Evolutionary conservation across 92 coral and sea anemone genomes (phyloP).

Genomic region (Micromussa lordhowensis): DNA sequence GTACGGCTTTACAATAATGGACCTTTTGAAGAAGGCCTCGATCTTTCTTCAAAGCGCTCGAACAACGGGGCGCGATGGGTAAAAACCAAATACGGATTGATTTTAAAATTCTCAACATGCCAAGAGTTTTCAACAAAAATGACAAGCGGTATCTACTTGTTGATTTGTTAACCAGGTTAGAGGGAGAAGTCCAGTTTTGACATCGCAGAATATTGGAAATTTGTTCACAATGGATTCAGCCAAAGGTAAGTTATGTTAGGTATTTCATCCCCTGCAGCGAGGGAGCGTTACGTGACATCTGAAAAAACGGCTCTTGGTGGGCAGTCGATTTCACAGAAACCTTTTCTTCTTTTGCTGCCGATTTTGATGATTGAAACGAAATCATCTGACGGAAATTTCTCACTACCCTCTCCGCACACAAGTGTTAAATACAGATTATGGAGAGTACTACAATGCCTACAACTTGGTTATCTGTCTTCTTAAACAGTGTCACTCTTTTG

Average conservation of each 20-base stretch:
- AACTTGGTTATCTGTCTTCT: constrained; percentile 1
- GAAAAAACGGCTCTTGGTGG: too few relatives aligned
- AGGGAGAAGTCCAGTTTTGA: constrained; percentile 10
- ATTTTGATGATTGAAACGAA: too few relatives aligned
- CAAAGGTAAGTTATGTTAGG: constrained; percentile 4
- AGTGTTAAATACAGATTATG: constrained; percentile 19
- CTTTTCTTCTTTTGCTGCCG: too few relatives aligned
- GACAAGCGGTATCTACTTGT: constrained; percentile 7
- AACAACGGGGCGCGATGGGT: constrained; percentile 14
- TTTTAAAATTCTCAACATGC: constrained; percentile 7
- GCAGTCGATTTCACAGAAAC: too few relatives aligned
- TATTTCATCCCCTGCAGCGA: neutral
- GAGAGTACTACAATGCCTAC: constrained; percentile 3
- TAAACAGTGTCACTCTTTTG: constrained; percentile 10
- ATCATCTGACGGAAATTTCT: too few relatives aligned
- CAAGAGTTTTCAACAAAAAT: constrained; percentile 4
- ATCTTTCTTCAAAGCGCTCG: constrained; percentile 16
- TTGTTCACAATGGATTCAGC: constrained; percentile 23
- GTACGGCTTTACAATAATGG: too few relatives aligned
- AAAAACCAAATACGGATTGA: neutral
- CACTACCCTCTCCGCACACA: too few relatives aligned
- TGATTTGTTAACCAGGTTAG: constrained; percentile 10
- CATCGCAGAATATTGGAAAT: constrained; percentile 10
- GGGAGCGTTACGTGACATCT: too few relatives aligned
- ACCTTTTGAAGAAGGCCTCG: too few relatives aligned